Evolutionary conservation across 2,797 vertebrate species (phyloP).

Genomic region (Micromesistius poutassou): DNA sequence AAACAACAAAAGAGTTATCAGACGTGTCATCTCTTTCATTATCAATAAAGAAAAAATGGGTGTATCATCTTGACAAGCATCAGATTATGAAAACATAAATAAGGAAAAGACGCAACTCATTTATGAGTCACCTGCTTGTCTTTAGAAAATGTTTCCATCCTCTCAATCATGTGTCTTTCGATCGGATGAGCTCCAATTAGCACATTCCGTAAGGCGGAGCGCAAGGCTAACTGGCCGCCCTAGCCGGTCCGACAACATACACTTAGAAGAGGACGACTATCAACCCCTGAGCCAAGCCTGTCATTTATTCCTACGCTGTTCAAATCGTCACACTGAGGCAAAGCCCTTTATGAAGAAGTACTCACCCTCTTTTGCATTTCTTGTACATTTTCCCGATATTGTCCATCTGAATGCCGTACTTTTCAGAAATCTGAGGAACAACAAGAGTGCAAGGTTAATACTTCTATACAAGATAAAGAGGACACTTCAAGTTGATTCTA

Average conservation of each 20-base stretch:
- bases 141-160: conserved; percentile 58
- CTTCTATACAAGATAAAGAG: not conserved
- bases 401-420: conserved; percentile 90
- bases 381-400: conserved; percentile 97
- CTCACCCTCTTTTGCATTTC: conserved; percentile 98
- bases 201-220: conserved; percentile 60
- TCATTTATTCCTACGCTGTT: not conserved
- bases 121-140: conserved; percentile 57
- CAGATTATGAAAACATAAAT: conserved; percentile 51
- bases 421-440: conserved; percentile 90
- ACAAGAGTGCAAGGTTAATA: conserved; percentile 38
- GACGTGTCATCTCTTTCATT: conserved; percentile 36
- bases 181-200: conserved; percentile 57
- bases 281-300: conserved; percentile 34
- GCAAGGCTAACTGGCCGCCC: conserved; percentile 51
- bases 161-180: conserved; percentile 37
- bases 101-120: conserved; percentile 30
- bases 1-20: not conserved
- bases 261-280: conserved; percentile 44
- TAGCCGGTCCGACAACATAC: conserved; percentile 53
- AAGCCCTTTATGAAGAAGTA: conserved; percentile 5
- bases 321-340: not conserved
- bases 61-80: conserved; percentile 34
- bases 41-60: conserved; percentile 37
- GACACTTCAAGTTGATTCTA: not conserved